Base-by-base conservation (phyloP, 2,888 invertebrate genomes). In the Lasioglossum vierecki region DNA sequence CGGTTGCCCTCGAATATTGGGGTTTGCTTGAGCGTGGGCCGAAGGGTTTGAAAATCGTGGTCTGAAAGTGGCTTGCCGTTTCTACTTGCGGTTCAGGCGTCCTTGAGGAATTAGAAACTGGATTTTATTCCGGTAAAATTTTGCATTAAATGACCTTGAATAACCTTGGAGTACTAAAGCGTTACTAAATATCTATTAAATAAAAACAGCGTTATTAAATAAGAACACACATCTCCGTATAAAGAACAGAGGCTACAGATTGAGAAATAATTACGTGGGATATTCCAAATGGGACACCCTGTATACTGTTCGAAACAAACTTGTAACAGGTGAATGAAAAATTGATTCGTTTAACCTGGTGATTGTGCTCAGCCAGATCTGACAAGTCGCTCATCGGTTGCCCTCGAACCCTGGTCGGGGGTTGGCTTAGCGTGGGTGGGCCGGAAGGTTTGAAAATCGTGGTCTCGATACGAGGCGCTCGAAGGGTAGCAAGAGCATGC, bases 321-420 rank as follows among this genome's bases (percentile, higher is more conserved):
- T n/a, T 9, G n/a, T n/a, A n/a, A n/a, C n/a, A 53, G 53, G 53
- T n/a, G 53, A 53, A 53, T 9, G 53, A 94, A 94, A 94, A 94
- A 94, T 94, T 94, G 93, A 94, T 94, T 94, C 93, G 92, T 91
- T 94, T 93, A 94, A 94, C 91, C 93, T 92, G 91, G 91, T 93
- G 93, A 91, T 93, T 92, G 92, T 93, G 74, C 82, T 72, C 66
- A 88, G 78, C 80, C 86, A 81, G 89, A 92, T 92, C 90, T 88
- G 90, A 92, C 91, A 88, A 92, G 88, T 80, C 84, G 87, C 80
- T 82, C 83, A 77, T 83, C 66, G 73, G 66, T 68, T 76, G 79
- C 80, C 73, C 44, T 39, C 44, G 71, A 39, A 53, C 39, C 68
- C 6, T 0, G 22, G 68, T 4, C 18, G 18, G 35, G 68, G 39